phyloP scores from a whole-genome alignment of 53 echinoderm and acorn worm species.

The Temnopleurus reevesii region DNA sequence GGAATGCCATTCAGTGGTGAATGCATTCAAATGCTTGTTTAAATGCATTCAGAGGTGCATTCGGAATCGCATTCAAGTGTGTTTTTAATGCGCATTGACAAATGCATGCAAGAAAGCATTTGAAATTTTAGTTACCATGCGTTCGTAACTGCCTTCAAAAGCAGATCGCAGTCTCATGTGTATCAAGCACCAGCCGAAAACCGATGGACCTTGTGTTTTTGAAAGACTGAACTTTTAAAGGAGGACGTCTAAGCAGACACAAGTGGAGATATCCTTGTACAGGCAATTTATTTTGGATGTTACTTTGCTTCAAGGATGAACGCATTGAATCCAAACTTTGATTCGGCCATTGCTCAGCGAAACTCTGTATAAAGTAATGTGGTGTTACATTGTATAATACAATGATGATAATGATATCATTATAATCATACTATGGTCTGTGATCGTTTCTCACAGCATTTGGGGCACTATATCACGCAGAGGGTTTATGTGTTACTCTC shows the following conservation, averaged over 20 bases:
- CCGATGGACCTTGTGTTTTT: not conserved
- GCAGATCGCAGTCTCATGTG: not conserved
- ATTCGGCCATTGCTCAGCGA: not conserved
- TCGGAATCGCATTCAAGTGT: too few relatives aligned
- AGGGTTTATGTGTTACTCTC: too few relatives aligned
- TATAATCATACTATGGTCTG: too few relatives aligned
- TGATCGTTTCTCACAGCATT: too few relatives aligned
- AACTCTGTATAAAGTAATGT: not conserved
- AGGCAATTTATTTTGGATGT: not conserved
- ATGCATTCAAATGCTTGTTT: too few relatives aligned
- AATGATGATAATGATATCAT: not conserved
- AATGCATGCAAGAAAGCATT: too few relatives aligned
- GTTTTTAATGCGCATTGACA: too few relatives aligned
- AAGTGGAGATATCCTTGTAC: not conserved
- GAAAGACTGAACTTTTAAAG: not conserved
- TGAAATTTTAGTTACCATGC: too few relatives aligned
- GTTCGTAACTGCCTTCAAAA: too few relatives aligned
- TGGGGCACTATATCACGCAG: too few relatives aligned
- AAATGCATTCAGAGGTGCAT: too few relatives aligned
- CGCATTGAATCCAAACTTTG: not conserved
- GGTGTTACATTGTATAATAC: not conserved
- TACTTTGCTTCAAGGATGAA: not conserved
- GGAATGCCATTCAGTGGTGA: not conserved
- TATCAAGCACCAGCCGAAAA: not conserved
- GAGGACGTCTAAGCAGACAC: not conserved